Percentiles rank a stretch among this genome's conserved stretches.
Evolutionary conservation across 35 echinoderm and acorn worm species (phyloP).

Genomic region (Eucidaris tribuloides): DNA sequence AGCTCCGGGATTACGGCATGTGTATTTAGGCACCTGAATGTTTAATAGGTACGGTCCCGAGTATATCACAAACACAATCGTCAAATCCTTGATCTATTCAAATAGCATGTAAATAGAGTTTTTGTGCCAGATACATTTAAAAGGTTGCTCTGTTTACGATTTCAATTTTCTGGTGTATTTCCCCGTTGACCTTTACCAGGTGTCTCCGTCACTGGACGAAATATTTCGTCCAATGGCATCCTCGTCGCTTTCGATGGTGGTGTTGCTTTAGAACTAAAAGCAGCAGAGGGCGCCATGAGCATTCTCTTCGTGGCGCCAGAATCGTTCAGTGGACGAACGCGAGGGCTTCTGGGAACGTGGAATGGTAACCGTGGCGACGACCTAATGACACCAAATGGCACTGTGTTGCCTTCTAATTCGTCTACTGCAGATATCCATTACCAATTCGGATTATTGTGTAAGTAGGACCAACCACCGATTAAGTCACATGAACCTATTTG

Average conservation of each 20-base stretch:
- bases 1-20: neutral
- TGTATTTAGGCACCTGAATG: too few species aligned
- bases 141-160: neutral
- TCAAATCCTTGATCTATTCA: neutral
- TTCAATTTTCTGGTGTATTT: too few species aligned
- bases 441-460: constrained; percentile 23
- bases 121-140: neutral
- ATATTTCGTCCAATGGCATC: neutral
- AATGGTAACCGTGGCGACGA: constrained; percentile 18
- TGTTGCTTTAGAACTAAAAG: neutral
- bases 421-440: constrained; percentile 10
- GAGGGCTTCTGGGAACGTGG: constrained; percentile 46
- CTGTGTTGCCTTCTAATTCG: neutral
- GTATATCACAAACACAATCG: neutral
- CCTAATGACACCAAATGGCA: constrained; percentile 4
- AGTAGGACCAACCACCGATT: too few species aligned
- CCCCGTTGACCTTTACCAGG: neutral
- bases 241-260: constrained; percentile 13
- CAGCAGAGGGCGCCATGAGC: neutral
- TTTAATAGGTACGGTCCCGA: too few species aligned
- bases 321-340: constrained; percentile 1
- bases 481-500: too few species aligned
- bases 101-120: neutral
- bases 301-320: neutral
- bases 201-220: neutral